Evolutionary conservation across 2,888 invertebrate species (phyloP), one percentile per base, ranked within the genome.

Genomic region (Thera obeliscata): DNA sequence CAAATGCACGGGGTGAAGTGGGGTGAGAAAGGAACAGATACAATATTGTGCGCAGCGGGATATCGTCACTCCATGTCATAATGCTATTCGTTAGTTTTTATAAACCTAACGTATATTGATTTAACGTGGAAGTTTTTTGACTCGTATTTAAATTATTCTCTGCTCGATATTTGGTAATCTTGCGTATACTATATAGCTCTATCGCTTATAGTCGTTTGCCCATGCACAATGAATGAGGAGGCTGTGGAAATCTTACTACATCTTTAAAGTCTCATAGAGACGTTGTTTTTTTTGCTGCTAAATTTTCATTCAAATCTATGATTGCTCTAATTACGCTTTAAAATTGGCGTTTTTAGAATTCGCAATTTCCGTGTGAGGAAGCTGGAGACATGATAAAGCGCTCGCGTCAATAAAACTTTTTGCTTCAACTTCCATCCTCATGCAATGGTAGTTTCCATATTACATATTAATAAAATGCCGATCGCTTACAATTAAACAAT

Each of bases 1-100:
- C 87, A 91, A 93, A 93, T 93, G 87, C 84, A 76, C 74, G 70
- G 81, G 81, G 77, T 86, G 85, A 78, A 88, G 90, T 86, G 89
- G 88, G 91, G 89, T 92, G 91, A 89, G 92, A 91, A 91, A 83
- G 76, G 79, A 74, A 76, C 70, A 74, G 78, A 72, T 74, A 80
- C 87, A 88, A 88, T 90, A 87, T 87, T 87, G 86, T 76, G 80
- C 87, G 78, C 93, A 75, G 76, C 87, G 88, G 92, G 91, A 85
- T 9, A 9, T 46, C 74, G 86, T 87, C 90, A 87, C 88, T 89
- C 48, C 66, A 12, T 56, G 61, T 68, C 52, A n/a, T 48, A 55
- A 50, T 60, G 69, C n/a, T 69, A 55, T 72, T 68, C 52, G 46
- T 66, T 71, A 73, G 68, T 71, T 74, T 72, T 70, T 72, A 63